phyloP scores from a whole-genome alignment of 2,888 invertebrate species.

The Drosophila neonasuta region DNA sequence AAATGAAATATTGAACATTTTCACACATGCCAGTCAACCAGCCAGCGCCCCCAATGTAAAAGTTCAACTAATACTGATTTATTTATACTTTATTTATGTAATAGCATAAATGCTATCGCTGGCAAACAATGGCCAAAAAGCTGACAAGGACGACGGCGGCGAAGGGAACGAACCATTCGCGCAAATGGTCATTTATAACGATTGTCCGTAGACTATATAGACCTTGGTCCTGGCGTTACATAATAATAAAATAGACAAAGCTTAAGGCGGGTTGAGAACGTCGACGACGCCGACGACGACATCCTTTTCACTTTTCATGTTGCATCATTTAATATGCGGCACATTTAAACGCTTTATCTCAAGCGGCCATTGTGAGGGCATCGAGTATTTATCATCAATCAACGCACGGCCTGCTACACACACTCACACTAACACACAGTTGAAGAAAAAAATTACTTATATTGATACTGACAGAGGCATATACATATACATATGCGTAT shows the following conservation, averaged over 20 bases:
- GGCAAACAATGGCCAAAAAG: conserved; percentile 58
- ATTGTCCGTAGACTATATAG: conserved; percentile 39
- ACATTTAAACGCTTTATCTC: conserved; percentile 76
- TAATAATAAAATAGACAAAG: conserved; percentile 66
- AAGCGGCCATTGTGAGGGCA: conserved; percentile 62
- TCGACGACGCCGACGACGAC: conserved; percentile 17
- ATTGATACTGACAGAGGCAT: conserved; percentile 19
- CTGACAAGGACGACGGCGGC: conserved; percentile 30
- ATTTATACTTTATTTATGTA: conserved; percentile 69
- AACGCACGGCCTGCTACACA: conserved; percentile 64
- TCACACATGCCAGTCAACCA: conserved; percentile 22
- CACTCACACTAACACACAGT: conserved; percentile 31
- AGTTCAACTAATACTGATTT: conserved; percentile 73
- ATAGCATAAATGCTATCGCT: conserved; percentile 75
- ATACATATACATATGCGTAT: conserved; percentile 4
- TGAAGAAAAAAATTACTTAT: conserved; percentile 13
- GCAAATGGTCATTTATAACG: conserved; percentile 77
- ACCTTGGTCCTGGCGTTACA: conserved; percentile 45
- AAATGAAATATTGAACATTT: conserved; percentile 62
- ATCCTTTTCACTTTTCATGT: conserved; percentile 70
- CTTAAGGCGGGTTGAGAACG: conserved; percentile 17
- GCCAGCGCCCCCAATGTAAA: conserved; percentile 24
- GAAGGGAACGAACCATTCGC: conserved; percentile 25
- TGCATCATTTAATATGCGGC: conserved; percentile 78
- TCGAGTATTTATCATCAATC: conserved; percentile 76